Base-by-base conservation (phyloP, 2,797 vertebrate genomes). In the Liparis tanakae region DNA sequence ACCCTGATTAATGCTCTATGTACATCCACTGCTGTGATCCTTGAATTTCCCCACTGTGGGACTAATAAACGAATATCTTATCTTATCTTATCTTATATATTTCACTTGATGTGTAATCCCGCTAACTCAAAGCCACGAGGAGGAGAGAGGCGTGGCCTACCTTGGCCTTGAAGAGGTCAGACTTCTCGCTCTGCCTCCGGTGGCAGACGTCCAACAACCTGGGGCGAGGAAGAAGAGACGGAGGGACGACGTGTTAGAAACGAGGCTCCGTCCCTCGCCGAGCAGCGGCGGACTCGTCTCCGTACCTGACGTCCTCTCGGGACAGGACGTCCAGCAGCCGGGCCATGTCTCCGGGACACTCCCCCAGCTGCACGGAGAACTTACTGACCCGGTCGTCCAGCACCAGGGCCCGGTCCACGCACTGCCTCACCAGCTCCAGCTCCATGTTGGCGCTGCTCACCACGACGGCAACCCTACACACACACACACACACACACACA, bases 381-480 rank as follows among this genome's bases (percentile, higher is more conserved):
- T 94, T 96, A 76, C 93, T 95, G 76, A 97, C 93, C 61, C 95
- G 91, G 59, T 93, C 89, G 6, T 97, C 97, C 43, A 97, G 88
- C 62, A 96, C 93, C 87, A 97, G 89, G 34, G 96, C 96, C 25
- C 93, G 94, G 74, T 96, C 95, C 81, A 97, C 83, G 76, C 96
- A 97, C 76, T 96, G 95, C 10, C 95, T 93, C 71, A 97, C 79
- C 83, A 97, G 82, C 78, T 94, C 92, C 63, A 96, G 79, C 50
- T 96, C 96, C 93, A 97, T 91, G 88, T 96, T 97, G 17, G 95
- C 96, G 37, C 96, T 96, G 93, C 95, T 95, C 62, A 96, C 90
- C 80, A 96, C 91, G 7, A 98, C 91, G 1, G 93, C 95, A 25
- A 98, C 96, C 88, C 97, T 98, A 63, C 13, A 56, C 59, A 63